phyloP scores from a whole-genome alignment of 1,140 invertebrate species.

The Pseudomyrmex concolor region DNA sequence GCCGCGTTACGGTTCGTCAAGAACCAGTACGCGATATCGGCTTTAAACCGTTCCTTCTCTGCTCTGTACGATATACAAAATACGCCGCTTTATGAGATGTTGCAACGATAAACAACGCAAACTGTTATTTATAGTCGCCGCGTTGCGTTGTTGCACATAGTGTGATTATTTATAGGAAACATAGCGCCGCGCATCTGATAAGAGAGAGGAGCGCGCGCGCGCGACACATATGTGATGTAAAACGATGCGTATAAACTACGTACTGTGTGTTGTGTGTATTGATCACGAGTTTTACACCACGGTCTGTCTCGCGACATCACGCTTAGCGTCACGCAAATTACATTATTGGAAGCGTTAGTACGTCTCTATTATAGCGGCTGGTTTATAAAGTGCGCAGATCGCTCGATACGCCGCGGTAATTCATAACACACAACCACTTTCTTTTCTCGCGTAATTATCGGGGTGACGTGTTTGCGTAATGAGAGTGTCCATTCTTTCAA shows the following conservation, averaged over 20 bases:
- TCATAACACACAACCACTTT: background rate
- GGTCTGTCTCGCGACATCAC: slow-evolving; percentile 4
- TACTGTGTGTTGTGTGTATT: background rate
- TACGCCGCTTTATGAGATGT: slow-evolving; percentile 25
- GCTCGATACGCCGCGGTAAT: background rate
- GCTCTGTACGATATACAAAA: slow-evolving; percentile 7
- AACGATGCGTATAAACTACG: background rate
- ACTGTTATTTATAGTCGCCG: slow-evolving; percentile 40
- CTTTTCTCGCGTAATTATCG: background rate
- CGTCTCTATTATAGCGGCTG: background rate
- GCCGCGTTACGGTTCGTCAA: background rate
- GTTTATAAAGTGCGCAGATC: slow-evolving; percentile 16
- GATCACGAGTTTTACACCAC: slow-evolving; percentile 25
- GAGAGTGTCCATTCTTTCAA: background rate
- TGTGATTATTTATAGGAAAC: slow-evolving; percentile 54
- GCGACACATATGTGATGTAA: slow-evolving; percentile 1
- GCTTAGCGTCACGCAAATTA: background rate
- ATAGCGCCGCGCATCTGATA: slow-evolving; percentile 40
- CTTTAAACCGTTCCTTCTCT: slow-evolving; percentile 43
- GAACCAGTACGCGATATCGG: slow-evolving; percentile 11
- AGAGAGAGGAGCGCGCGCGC: background rate
- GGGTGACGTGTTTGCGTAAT: background rate
- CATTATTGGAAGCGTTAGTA: slow-evolving; percentile 1
- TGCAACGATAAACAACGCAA: slow-evolving; percentile 42
- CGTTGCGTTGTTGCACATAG: slow-evolving; percentile 26